Conservation (phyloP, 2,113 vertebrate species). For the Anarhynchus alexandrinus region DNA sequence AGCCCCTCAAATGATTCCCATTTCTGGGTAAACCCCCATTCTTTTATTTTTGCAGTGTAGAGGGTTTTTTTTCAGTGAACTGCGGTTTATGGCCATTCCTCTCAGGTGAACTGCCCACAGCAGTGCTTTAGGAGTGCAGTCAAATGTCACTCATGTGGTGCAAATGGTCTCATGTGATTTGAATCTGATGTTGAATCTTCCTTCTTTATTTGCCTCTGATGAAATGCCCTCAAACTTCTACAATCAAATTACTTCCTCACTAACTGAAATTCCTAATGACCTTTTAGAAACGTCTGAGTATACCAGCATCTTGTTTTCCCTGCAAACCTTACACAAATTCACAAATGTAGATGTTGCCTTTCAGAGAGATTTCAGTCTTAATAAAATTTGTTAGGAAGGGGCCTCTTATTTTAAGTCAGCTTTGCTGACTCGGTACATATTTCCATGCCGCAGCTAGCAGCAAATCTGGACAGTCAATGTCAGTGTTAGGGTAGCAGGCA, state of each 20-base stretch:
- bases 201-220: not conserved
- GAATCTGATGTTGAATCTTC: not conserved
- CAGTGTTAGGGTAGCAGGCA: not conserved
- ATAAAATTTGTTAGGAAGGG: not conserved
- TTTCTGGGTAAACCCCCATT: not conserved
- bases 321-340: not conserved
- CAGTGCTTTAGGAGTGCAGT: not conserved
- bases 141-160: not conserved
- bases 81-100: not conserved
- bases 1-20: not conserved
- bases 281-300: not conserved
- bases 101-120: not conserved
- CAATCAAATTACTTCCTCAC: not conserved
- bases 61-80: not conserved
- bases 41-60: not conserved
- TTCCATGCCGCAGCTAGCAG: not conserved
- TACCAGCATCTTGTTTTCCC: not conserved
- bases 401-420: not conserved
- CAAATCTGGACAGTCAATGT: not conserved
- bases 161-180: not conserved
- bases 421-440: accelerated
- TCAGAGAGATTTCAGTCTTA: not conserved
- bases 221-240: not conserved
- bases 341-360: not conserved
- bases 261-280: not conserved